A percentile compares a stretch with the other conserved stretches of the same genome.
phyloP scores from a whole-genome alignment of 2,113 vertebrate genomes.

The Fregata magnificens region DNA sequence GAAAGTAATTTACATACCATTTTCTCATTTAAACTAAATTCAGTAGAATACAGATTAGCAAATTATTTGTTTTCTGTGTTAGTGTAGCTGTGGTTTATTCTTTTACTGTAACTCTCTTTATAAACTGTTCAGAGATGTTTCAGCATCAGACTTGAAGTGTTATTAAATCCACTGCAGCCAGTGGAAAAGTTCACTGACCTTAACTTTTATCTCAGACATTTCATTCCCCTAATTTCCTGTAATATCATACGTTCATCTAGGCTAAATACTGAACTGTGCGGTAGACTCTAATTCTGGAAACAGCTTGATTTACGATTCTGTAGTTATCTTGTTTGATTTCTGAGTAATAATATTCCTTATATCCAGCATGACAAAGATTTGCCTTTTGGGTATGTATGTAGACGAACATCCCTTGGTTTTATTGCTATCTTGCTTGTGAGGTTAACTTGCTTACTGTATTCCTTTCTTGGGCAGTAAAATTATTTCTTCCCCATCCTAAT shows the following conservation, averaged over 20 bases:
- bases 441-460: background rate
- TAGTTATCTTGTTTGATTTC: background rate
- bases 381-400: background rate
- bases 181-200: background rate
- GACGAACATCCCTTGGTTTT: background rate
- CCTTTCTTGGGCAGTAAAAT: background rate
- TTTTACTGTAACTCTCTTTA: background rate
- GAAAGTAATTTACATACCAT: background rate
- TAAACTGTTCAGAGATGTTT: background rate
- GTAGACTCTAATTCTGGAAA: background rate
- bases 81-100: background rate
- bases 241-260: background rate
- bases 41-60: background rate
- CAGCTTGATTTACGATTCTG: background rate
- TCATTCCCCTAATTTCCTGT: conserved; percentile 5
- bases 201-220: background rate
- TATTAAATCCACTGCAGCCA: background rate
- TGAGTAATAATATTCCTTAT: background rate
- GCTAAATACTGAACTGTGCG: background rate
- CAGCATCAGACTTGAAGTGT: background rate
- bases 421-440: background rate
- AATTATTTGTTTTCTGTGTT: background rate
- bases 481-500: background rate
- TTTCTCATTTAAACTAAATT: background rate
- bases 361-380: background rate